Evolutionary conservation across 2,797 vertebrate genomes (phyloP).

Genomic region (Lacerta viridis): DNA sequence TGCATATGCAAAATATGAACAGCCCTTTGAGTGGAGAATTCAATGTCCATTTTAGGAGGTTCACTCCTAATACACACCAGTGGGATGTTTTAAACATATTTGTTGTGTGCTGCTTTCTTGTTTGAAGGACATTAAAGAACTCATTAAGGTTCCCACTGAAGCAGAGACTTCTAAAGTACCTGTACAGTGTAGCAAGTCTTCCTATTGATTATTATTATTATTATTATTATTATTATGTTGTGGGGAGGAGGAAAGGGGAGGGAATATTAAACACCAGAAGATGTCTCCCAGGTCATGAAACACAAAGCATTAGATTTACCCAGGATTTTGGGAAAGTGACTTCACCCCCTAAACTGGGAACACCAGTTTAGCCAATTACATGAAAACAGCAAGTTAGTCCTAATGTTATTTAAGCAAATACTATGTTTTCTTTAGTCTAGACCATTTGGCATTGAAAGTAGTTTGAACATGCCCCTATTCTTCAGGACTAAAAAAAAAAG

Average conservation of each 20-base stretch:
- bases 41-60: slow-evolving; percentile 43
- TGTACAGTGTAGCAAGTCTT: not conserved
- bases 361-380: not conserved
- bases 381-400: not conserved
- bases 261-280: not conserved
- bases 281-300: too few relatives aligned
- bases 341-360: not conserved
- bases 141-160: slow-evolving; percentile 33
- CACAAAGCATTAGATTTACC: not conserved
- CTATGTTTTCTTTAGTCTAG: not conserved
- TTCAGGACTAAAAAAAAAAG: not conserved
- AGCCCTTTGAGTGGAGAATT: slow-evolving; percentile 26
- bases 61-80: not conserved
- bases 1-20: slow-evolving; percentile 60
- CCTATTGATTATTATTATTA: not conserved
- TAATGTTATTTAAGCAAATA: not conserved
- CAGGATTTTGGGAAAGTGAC: not conserved
- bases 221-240: too few relatives aligned
- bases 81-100: slow-evolving; percentile 52
- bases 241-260: too few relatives aligned
- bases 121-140: slow-evolving; percentile 40
- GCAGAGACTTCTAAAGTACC: slow-evolving; percentile 18
- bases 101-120: slow-evolving; percentile 45
- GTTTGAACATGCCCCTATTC: not conserved
- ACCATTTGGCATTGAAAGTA: not conserved